Conservation (phyloP, 1,140 invertebrate species). For the Aleiodes sp. region DNA sequence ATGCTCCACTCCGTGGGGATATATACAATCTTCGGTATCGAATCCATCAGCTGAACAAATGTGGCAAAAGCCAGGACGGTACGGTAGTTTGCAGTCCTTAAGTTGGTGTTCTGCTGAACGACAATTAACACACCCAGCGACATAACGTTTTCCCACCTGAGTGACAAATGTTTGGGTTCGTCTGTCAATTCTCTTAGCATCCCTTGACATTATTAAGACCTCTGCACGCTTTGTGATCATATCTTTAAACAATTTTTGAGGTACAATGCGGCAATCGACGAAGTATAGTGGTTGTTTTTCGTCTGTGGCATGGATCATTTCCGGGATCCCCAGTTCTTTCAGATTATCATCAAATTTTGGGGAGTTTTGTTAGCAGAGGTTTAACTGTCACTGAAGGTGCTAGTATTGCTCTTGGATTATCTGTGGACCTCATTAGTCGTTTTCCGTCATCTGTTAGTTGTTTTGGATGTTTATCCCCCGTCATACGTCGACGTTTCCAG, state of each 20-base stretch:
- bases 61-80: conserved; percentile 18
- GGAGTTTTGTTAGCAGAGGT: neutral
- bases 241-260: neutral
- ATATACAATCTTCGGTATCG: too few species aligned
- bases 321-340: neutral
- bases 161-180: conserved; percentile 17
- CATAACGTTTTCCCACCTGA: conserved; percentile 8
- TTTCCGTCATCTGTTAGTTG: neutral
- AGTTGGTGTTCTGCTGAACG: conserved; percentile 22
- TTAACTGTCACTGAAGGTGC: neutral
- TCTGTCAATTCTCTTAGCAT: conserved; percentile 2
- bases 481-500: neutral
- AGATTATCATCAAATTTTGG: conserved; percentile 1
- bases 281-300: too few species aligned
- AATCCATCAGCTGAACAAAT: conserved; percentile 24
- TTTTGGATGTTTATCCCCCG: too few species aligned
- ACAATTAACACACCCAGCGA: conserved; percentile 3
- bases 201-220: neutral
- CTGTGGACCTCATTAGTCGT: too few species aligned
- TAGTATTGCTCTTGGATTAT: too few species aligned
- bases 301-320: neutral
- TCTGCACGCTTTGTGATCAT: conserved; percentile 13
- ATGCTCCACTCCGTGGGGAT: too few species aligned
- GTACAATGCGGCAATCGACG: too few species aligned
- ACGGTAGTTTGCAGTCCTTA: neutral